phyloP scores from a whole-genome alignment of 2,113 vertebrate species.

The Dunckerocampus dactyliophorus region DNA sequence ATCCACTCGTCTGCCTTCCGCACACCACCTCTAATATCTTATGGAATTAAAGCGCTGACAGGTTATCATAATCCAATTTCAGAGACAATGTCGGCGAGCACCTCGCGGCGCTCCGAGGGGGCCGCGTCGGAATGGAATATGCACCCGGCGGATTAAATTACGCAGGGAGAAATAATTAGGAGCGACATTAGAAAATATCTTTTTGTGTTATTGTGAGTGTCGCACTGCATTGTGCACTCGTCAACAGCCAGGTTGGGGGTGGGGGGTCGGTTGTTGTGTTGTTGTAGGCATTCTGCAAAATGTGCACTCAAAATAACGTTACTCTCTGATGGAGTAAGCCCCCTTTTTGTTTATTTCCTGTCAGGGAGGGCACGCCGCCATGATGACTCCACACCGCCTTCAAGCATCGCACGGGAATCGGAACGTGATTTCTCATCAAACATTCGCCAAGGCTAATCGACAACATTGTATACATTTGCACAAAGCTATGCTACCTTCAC shows the following conservation, averaged over 20 bases:
- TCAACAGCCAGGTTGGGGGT: conserved; percentile 56
- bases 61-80: conserved; percentile 83
- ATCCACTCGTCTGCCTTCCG: conserved; percentile 33
- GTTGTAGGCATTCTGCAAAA: conserved; percentile 61
- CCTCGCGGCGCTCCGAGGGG: conserved; percentile 58
- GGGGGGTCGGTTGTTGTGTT: conserved; percentile 58
- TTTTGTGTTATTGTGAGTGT: conserved; percentile 57
- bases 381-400: conserved; percentile 51
- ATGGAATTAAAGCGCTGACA: conserved; percentile 76
- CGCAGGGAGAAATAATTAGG: conserved; percentile 72
- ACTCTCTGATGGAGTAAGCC: conserved; percentile 68
- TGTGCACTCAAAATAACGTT: conserved; percentile 68
- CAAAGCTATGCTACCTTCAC: no score
- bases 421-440: conserved; percentile 52
- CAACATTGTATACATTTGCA: no score
- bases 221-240: conserved; percentile 53
- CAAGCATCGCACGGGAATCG: conserved; percentile 68
- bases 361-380: conserved; percentile 14
- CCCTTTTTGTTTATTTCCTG: conserved; percentile 60
- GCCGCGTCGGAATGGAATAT: conserved; percentile 69
- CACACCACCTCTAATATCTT: conserved; percentile 66
- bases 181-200: conserved; percentile 63
- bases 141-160: conserved; percentile 71
- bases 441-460: no score
- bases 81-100: conserved; percentile 70